Base-by-base conservation (phyloP, 1,140 invertebrate species). In the Drosophila nasuta region DNA sequence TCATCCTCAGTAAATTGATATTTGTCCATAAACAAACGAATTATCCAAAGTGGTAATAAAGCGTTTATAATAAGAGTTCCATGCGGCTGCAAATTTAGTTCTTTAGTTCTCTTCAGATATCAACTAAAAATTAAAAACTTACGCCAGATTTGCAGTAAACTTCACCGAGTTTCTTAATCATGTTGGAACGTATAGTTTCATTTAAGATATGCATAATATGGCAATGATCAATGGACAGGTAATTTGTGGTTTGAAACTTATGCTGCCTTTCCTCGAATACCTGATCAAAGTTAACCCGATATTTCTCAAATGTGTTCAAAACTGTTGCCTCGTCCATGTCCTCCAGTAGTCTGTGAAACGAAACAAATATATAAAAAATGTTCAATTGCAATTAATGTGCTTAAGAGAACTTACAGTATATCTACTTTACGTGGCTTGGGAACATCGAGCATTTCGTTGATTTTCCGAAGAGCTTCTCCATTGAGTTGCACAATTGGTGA, bases 41-140 rank as follows among this genome's bases (percentile, higher is more conserved):
- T 67, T 20, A 91, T 71, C 91, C 91, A 92, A 7, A 85, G 60
- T 0, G 91, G 91, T 15, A 92, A 49, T 8, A 92, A n/a, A 1
- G 77, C 91, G 33, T 92, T 92, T n/a, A 88, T 58, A 3, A 85
- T 60, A 7, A 91, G 69, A 8, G 82, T 60, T 0, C 64, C 67
- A 41, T 87, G 76, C 0, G 63, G 54, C 82, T 86, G 15, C 5
- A 46, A 41, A 60, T n/a, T 33, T 7, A 38, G 20, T 25, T 17
- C 1, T 10, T 20, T 52, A 43, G 46, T 10, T 25, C 0, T 38
- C 3, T 56, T 2, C 10, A 38, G 28, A n/a, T 48, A 15, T 30
- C 46, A 17, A 10, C 8, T 30, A 0, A 25, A 3, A 4, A 13
- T 8, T 45, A 65, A 66, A 38, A 10, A 10, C 35, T 48, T 46